phyloP scores from a whole-genome alignment of 2,888 invertebrate species.

The Podabrus alpinus region DNA sequence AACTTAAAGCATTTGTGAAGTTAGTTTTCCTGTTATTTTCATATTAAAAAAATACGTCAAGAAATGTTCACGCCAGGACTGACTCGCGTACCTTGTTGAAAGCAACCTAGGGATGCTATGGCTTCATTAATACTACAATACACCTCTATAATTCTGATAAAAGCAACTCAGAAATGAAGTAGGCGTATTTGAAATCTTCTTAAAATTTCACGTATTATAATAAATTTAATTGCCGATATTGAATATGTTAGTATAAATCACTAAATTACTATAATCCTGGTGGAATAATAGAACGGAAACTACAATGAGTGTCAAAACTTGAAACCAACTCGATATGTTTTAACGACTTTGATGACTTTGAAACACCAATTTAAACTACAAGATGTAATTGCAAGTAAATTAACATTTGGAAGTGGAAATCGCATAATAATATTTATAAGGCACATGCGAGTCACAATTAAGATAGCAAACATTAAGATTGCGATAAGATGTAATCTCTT shows the following conservation, averaged over 20 bases:
- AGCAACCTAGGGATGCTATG: too few species aligned
- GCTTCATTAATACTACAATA: too few species aligned
- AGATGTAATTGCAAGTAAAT: conserved; percentile 35
- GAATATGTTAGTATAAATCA: conserved; percentile 31
- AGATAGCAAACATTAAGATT: conserved; percentile 14
- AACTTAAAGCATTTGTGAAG: too few species aligned
- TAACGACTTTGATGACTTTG: conserved; percentile 36
- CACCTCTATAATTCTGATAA: too few species aligned
- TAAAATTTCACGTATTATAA: neutral
- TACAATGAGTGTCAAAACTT: conserved; percentile 36
- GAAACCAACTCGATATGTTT: conserved; percentile 36
- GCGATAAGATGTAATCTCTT: conserved; percentile 13
- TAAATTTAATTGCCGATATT: conserved; percentile 4
- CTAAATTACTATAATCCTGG: conserved; percentile 35
- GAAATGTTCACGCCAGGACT: too few species aligned
- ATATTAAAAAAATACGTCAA: too few species aligned
- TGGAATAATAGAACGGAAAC: conserved; percentile 36
- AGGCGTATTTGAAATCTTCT: neutral
- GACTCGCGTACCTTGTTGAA: too few species aligned
- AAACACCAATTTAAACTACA: conserved; percentile 36
- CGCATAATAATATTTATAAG: conserved; percentile 16
- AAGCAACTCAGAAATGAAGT: too few species aligned
- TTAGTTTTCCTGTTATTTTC: too few species aligned
- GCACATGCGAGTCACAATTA: neutral
- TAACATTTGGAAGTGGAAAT: conserved; percentile 34